phyloP scores from a whole-genome alignment of 2,888 invertebrate species.

The Cordylochernes scorpioides region DNA sequence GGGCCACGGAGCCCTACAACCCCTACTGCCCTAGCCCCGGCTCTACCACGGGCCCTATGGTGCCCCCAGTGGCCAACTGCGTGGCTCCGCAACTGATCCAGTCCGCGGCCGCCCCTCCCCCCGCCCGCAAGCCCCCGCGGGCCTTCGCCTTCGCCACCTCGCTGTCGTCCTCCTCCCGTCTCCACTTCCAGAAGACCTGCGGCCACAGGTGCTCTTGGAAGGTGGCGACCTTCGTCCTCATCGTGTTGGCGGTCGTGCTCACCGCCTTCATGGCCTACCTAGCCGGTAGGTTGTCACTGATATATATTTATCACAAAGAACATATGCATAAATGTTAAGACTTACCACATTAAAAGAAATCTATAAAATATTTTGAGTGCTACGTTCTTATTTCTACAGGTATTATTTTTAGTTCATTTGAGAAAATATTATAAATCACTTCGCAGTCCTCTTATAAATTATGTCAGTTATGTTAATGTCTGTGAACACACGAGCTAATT shows the following conservation, averaged over 20 bases:
- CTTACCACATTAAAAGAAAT: no score
- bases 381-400: no score
- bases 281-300: no score
- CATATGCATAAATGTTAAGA: no score
- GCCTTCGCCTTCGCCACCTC: conserved; percentile 8
- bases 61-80: conserved; percentile 14
- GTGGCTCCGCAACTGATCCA: conserved; percentile 15
- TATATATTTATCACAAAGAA: no score
- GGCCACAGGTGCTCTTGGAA: conserved; percentile 47
- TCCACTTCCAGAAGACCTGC: conserved; percentile 11
- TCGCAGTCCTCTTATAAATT: no score
- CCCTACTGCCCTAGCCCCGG: conserved; percentile 13
- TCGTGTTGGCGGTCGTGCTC: conserved; percentile 52
- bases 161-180: conserved; percentile 7
- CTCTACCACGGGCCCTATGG: conserved; percentile 15
- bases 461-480: no score
- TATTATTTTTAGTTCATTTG: no score
- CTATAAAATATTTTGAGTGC: no score
- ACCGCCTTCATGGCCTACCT: conserved; percentile 58
- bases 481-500: no score
- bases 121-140: conserved; percentile 5
- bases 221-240: conserved; percentile 63
- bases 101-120: conserved; percentile 8
- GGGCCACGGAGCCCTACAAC: no score
- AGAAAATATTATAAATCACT: no score